Base-by-base conservation (phyloP, 2,888 invertebrate genomes). In the Lasioglossum oenotherae region DNA sequence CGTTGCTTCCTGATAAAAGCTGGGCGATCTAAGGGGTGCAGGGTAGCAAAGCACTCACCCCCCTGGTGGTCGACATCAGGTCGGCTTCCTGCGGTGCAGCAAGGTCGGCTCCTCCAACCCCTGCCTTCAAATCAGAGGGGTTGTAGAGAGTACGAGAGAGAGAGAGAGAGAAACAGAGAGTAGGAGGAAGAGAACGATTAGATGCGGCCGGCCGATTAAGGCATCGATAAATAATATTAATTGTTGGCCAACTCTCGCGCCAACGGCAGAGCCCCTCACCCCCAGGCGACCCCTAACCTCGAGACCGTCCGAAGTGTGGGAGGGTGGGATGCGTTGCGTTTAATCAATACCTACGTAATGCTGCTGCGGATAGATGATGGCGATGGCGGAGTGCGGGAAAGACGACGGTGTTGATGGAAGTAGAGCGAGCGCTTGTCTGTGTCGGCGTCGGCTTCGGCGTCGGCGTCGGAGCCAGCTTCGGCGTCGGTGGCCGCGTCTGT, bases 191-290 rank as follows among this genome's bases (percentile, higher is more conserved):
- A 27, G 60, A n/a, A 83, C 81, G 88, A 92, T 93, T 93, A 93
- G 93, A 94, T 92, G 94, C 91, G 93, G 93, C 92, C 92, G 85
- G 88, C 93, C 94, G 94, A 94, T 94, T 94, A 94, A 95, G 94
- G 94, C 93, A 93, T 94, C 94, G 94, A 95, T 95, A 95, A 94
- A 95, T 94, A 95, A 95, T 94, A 95, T 95, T 95, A 95, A 95
- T 95, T 94, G 93, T 94, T 87, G 91, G 90, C 88, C 89, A 90
- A 72, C 91, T 91, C 90, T 85, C 78, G 90, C 90, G 89, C 89
- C 91, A 76, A 85, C 75, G 84, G 72, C 84, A 31, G 31, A 72
- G 80, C 84, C 79, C 57, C 38, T 27, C 60, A 72, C 76, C 57
- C 72, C 69, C 14, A n/a, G 10, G n/a, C 53, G n/a, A n/a, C 53